Base-by-base conservation (phyloP, 1,140 invertebrate genomes). In the honey bee (Apis mellifera) region DNA sequence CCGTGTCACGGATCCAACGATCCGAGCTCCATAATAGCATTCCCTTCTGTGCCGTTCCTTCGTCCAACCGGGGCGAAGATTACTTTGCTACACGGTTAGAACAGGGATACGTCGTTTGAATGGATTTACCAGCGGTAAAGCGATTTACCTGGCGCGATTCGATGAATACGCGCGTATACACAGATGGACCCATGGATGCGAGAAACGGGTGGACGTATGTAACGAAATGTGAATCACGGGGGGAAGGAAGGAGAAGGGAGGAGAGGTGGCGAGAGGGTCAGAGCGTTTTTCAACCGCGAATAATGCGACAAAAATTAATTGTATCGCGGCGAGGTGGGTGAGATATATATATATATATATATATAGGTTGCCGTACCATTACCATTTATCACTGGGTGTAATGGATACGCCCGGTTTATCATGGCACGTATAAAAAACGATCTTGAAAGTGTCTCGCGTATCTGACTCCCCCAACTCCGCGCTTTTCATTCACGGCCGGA, bases 231-330 rank as follows among this genome's bases (percentile, higher is more conserved):
- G 59, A 65, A 73, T 65, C 21, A 26, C 9, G 4, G 32, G 1
- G 2, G 1, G 26, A 23, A n/a, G 8, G 7, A 60, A 23, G 13
- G 59, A n/a, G n/a, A 15, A 13, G 23, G n/a, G 23, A 4, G 13
- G 9, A 60, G 76, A 82, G 64, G 62, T 26, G 19, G 17, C 48
- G 23, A 42, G 32, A 32, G 32, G 54, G 57, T 12, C 21, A 9
- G 54, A 48, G 55, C 26, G 72, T 82, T 82, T 82, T 82, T 82
- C 73, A 60, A 66, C 73, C 64, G 55, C 79, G 79, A 82, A 82
- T 82, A 82, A 82, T 82, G 73, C 54, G 79, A 82, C 79, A 57
- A 62, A 60, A 82, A 82, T 82, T 82, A 82, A 82, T 82, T 82
- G 79, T 82, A 66, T 76, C 79, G 72, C 55, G 32, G n/a, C 13